Evolutionary conservation across 2,113 vertebrate species (phyloP).

Genomic region (Colius striatus): DNA sequence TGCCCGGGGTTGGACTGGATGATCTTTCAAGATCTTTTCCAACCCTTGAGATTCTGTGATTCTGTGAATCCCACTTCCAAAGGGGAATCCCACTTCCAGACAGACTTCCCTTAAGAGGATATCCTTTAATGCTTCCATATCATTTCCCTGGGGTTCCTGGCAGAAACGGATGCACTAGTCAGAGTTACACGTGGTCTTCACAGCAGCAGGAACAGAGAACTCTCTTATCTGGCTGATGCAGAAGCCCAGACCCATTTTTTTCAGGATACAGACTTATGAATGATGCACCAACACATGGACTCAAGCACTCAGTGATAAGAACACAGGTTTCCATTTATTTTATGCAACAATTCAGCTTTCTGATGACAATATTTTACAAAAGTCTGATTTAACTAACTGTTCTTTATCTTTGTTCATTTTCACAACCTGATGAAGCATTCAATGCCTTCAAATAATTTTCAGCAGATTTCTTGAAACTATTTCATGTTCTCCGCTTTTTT

Average conservation of each 20-base stretch:
- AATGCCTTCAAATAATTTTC: background rate
- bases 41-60: too few relatives aligned
- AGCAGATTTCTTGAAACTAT: background rate
- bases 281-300: background rate
- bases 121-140: background rate
- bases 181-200: background rate
- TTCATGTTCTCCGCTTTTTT: background rate
- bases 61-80: background rate
- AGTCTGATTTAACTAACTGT: background rate
- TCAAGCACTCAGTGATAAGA: background rate
- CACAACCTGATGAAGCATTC: constrained; percentile 1
- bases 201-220: background rate
- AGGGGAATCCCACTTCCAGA: background rate
- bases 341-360: background rate
- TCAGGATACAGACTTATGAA: background rate
- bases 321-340: background rate
- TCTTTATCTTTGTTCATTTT: background rate
- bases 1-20: too few relatives aligned
- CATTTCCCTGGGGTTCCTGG: rapidly evolving
- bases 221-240: background rate
- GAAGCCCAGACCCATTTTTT: background rate
- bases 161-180: background rate
- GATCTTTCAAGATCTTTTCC: too few relatives aligned
- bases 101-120: background rate
- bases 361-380: background rate